Evolutionary conservation across 2,113 vertebrate genomes (phyloP).

Genomic region (Cercopithecus mona): DNA sequence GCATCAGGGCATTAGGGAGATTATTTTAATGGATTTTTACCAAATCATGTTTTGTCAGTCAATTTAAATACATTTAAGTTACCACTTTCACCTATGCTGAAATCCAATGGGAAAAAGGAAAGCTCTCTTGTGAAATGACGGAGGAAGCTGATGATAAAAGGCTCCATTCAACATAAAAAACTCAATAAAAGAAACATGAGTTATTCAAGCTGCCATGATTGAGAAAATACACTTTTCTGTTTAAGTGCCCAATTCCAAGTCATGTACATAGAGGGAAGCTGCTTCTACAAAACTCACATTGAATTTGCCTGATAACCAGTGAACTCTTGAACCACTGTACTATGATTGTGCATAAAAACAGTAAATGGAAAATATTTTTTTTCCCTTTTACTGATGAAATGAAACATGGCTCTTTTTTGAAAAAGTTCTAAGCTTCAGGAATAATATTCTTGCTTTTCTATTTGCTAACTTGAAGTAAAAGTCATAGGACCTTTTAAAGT

Average conservation of each 20-base stretch:
- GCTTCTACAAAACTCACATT: neutral
- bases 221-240: slow-evolving; percentile 33
- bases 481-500: neutral
- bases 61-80: slow-evolving; percentile 29
- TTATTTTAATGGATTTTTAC: slow-evolving; percentile 42
- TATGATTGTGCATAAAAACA: slow-evolving; percentile 24
- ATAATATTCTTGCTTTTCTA: neutral
- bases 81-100: slow-evolving; percentile 30
- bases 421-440: neutral
- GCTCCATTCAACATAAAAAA: neutral
- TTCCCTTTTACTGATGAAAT: neutral
- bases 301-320: neutral
- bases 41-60: slow-evolving; percentile 46
- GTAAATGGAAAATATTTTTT: neutral
- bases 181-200: slow-evolving; percentile 26
- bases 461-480: neutral
- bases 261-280: neutral
- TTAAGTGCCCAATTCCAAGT: slow-evolving; percentile 29
- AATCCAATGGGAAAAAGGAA: neutral
- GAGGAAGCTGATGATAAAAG: slow-evolving; percentile 53
- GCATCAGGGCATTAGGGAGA: neutral
- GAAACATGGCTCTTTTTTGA: neutral
- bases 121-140: slow-evolving; percentile 25
- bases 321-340: slow-evolving; percentile 17
- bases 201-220: slow-evolving; percentile 58